Conservation (phyloP, 1,140 invertebrate species). For the Cylas formicarius region DNA sequence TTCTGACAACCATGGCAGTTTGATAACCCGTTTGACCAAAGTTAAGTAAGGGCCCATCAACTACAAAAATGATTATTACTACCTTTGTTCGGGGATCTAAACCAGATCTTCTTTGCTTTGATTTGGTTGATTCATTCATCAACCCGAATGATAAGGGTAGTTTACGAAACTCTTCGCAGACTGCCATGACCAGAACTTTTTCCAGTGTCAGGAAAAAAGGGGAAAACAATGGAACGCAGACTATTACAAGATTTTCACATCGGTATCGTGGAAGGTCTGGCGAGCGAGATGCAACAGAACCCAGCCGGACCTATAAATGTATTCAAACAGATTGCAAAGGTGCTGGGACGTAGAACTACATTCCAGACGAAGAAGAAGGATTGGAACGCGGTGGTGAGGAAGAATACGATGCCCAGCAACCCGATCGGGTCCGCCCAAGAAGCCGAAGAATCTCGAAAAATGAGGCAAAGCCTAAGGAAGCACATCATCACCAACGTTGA, state of each 20-base stretch:
- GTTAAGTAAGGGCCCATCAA: too few relatives aligned
- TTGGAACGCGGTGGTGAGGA: conserved; percentile 75
- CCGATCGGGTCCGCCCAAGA: conserved; percentile 71
- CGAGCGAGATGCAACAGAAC: conserved; percentile 51
- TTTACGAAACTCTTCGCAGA: not conserved
- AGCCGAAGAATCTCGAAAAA: conserved; percentile 49
- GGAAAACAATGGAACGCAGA: conserved; percentile 72
- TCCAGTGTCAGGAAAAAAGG: conserved; percentile 63
- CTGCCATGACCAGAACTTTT: not conserved
- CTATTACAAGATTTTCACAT: conserved; percentile 83
- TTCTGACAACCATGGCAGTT: too few relatives aligned
- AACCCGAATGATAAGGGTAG: too few relatives aligned
- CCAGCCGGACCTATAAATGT: conserved; percentile 56
- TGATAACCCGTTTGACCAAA: too few relatives aligned
- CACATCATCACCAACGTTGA: conserved; percentile 35
- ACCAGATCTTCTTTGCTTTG: too few relatives aligned
- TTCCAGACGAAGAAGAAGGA: conserved; percentile 62
- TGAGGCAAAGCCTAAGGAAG: conserved; percentile 59
- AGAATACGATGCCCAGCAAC: conserved; percentile 59
- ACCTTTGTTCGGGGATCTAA: too few relatives aligned
- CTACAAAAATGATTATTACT: too few relatives aligned
- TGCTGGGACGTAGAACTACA: conserved; percentile 60
- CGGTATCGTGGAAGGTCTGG: conserved; percentile 51
- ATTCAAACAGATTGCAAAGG: conserved; percentile 69
- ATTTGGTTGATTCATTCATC: too few relatives aligned